Evolutionary conservation across 1,140 invertebrate species (phyloP).

Genomic region (Vanessa tameamea): DNA sequence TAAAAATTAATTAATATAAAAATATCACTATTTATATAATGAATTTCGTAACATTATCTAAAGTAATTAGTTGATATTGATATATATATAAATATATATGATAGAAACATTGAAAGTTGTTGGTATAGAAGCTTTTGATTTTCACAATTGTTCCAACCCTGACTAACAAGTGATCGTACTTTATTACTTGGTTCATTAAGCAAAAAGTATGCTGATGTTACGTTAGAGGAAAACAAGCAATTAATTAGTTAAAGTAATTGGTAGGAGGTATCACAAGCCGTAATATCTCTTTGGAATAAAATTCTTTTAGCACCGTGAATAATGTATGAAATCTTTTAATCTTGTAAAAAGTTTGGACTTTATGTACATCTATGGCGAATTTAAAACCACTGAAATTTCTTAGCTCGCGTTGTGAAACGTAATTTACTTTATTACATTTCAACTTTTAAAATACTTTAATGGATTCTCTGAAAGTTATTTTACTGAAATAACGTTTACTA

Average conservation of each 20-base stretch:
- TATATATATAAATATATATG: not conserved
- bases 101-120: not conserved
- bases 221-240: slow-evolving; percentile 60
- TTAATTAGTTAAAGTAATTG: slow-evolving; percentile 77
- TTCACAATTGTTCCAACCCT: slow-evolving; percentile 45
- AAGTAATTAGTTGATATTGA: not conserved
- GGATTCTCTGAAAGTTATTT: not conserved
- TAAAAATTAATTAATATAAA: not conserved
- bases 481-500: not conserved
- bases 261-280: slow-evolving; percentile 48
- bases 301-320: slow-evolving; percentile 59
- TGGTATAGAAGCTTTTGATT: not conserved
- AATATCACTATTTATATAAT: not conserved
- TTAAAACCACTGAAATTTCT: slow-evolving; percentile 33
- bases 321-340: slow-evolving; percentile 55
- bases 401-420: slow-evolving; percentile 26
- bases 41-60: not conserved
- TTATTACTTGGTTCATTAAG: slow-evolving; percentile 66
- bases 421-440: slow-evolving; percentile 4
- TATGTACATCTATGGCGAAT: slow-evolving; percentile 27
- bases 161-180: slow-evolving; percentile 49
- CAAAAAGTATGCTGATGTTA: slow-evolving; percentile 71
- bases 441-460: slow-evolving; percentile 10
- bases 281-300: slow-evolving; percentile 59
- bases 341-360: slow-evolving; percentile 31